These are phyloP conservation scores for Athetis lepigone DNA, from an alignment of 2,888 invertebrate genomes.

Conservation along the genomic window DNA sequence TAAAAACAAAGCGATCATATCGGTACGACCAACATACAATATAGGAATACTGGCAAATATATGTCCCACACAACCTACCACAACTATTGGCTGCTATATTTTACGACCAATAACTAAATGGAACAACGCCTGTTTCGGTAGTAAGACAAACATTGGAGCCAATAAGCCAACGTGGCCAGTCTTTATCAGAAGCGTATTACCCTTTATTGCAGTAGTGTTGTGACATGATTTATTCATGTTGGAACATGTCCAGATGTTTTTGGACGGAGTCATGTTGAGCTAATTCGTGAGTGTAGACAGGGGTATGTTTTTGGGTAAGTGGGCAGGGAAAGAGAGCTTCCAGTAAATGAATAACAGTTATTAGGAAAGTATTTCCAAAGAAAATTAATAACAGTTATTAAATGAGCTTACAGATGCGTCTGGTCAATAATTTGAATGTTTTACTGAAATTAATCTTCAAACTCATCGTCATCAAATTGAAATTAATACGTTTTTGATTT, in stretches of 20 bases:
- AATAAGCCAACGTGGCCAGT: slow-evolving; percentile 29
- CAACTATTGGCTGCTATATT: slow-evolving; percentile 40
- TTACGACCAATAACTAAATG: slow-evolving; percentile 39
- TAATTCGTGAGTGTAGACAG: slow-evolving; percentile 28
- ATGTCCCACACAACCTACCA: slow-evolving; percentile 28
- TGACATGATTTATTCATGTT: slow-evolving; percentile 54
- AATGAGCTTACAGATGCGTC: no score
- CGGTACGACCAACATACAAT: slow-evolving; percentile 33
- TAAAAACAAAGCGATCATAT: background rate
- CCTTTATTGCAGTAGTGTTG: slow-evolving; percentile 47
- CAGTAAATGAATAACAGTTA: no score
- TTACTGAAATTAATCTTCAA: no score
- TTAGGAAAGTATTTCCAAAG: no score
- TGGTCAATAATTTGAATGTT: no score
- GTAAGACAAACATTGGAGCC: slow-evolving; percentile 43
- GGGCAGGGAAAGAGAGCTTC: no score
- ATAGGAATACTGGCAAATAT: slow-evolving; percentile 21
- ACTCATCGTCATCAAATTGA: no score
- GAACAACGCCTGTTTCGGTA: slow-evolving; percentile 13
- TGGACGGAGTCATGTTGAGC: slow-evolving; percentile 18
- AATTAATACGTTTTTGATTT: no score
- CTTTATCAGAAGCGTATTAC: slow-evolving; percentile 53
- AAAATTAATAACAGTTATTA: no score
- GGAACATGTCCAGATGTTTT: slow-evolving; percentile 52
- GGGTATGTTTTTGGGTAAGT: no score